Percentiles rank a stretch among this genome's conserved stretches.
phyloP scores from a whole-genome alignment of 92 coral and sea anemone species.

The Metridium senile region DNA sequence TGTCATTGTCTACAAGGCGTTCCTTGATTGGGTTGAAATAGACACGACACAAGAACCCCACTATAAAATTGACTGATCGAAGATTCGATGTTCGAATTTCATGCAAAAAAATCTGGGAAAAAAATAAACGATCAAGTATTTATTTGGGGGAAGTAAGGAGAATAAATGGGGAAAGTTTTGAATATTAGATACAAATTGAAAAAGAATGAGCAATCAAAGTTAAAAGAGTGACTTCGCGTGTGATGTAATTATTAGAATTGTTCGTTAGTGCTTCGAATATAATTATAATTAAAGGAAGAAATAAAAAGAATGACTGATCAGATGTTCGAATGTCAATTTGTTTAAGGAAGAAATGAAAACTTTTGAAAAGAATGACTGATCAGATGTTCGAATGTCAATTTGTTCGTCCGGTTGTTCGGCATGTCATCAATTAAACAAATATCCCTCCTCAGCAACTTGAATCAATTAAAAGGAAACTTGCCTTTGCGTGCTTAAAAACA shows the following conservation, averaged over 20 bases:
- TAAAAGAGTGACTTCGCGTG: too few species aligned
- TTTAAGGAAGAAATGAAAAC: not conserved
- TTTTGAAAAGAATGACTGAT: not conserved
- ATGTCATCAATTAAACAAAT: not conserved
- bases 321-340: not conserved
- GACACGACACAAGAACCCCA: conserved; percentile 8
- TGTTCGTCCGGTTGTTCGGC: not conserved
- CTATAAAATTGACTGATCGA: too few species aligned
- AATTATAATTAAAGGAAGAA: too few species aligned
- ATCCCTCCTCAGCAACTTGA: not conserved
- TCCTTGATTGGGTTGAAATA: conserved; percentile 11
- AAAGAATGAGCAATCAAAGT: too few species aligned
- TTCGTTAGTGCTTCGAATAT: not conserved
- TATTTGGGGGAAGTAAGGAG: too few species aligned
- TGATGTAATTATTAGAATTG: too few species aligned
- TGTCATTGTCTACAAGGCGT: conserved; percentile 20
- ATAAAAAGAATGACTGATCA: not conserved
- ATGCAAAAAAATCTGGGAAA: too few species aligned
- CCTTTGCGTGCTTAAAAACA: not conserved
- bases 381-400: not conserved
- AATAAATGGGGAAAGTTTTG: too few species aligned
- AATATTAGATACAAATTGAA: too few species aligned
- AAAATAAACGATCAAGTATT: too few species aligned
- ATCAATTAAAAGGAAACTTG: not conserved
- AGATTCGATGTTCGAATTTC: too few species aligned